phyloP scores from a whole-genome alignment of 2,888 invertebrate genomes.

The Morinoia aosen region DNA sequence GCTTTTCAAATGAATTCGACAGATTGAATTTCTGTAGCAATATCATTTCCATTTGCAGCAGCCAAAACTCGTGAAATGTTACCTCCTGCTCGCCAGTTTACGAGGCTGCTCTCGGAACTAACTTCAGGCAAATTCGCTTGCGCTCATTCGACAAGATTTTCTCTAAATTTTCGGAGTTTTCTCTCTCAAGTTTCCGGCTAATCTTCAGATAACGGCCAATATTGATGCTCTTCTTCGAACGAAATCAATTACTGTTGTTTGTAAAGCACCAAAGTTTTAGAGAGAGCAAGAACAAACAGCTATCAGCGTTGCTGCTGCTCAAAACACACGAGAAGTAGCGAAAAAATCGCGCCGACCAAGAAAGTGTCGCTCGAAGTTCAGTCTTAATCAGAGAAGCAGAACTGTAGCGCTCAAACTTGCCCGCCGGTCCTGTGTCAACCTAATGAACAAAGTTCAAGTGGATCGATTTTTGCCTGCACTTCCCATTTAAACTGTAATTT shows the following conservation, averaged over 20 bases:
- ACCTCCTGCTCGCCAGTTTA: conserved; percentile 10
- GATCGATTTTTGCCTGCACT: conserved; percentile 40
- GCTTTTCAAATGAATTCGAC: background rate
- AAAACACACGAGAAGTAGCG: conserved; percentile 33
- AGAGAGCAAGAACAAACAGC: conserved; percentile 43
- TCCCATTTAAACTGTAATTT: conserved; percentile 29
- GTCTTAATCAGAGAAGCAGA: conserved; percentile 51
- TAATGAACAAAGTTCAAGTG: conserved; percentile 51
- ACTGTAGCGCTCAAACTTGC: conserved; percentile 46
- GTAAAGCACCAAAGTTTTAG: conserved; percentile 33
- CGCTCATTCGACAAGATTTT: conserved; percentile 26
- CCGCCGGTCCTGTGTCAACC: conserved; percentile 38
- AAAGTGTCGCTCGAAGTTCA: conserved; percentile 47
- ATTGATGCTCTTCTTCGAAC: conserved; percentile 51
- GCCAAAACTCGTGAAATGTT: background rate
- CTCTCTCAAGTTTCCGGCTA: conserved; percentile 36
- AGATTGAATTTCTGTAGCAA: conserved; percentile 25
- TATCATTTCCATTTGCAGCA: conserved; percentile 34
- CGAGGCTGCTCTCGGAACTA: background rate
- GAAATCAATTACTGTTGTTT: conserved; percentile 48
- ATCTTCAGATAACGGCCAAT: conserved; percentile 53
- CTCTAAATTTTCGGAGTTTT: conserved; percentile 39
- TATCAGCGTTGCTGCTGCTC: conserved; percentile 50
- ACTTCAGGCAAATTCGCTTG: conserved; percentile 48
- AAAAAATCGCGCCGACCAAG: conserved; percentile 20